Evolutionary conservation across 2,888 invertebrate genomes (phyloP).

Genomic region (Meliscaeva auricollis): DNA sequence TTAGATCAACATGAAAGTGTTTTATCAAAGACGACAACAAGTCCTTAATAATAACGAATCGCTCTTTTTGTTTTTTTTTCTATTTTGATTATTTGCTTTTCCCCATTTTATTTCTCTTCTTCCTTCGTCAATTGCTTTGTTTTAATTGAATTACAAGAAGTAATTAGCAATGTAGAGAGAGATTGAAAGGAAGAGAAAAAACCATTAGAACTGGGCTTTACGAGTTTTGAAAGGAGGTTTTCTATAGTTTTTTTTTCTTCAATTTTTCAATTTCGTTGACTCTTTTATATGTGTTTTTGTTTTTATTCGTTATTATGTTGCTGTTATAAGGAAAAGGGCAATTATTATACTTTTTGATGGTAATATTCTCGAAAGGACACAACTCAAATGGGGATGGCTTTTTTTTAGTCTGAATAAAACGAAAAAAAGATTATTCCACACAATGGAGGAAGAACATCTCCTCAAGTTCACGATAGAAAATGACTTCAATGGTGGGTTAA

Average conservation of each 20-base stretch:
- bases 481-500: neutral
- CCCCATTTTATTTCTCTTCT: neutral
- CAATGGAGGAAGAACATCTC: neutral
- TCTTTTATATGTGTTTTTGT: neutral
- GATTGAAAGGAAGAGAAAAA: conserved; percentile 63
- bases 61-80: neutral
- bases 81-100: conserved; percentile 11
- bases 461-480: neutral
- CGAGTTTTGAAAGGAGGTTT: neutral
- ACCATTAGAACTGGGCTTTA: conserved; percentile 48
- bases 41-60: conserved; percentile 10
- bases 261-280: conserved; percentile 5
- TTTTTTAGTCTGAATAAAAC: neutral
- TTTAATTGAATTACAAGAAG: conserved; percentile 71
- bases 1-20: neutral
- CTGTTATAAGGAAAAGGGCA: conserved; percentile 28
- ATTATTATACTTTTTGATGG: conserved; percentile 47
- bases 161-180: conserved; percentile 72
- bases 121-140: conserved; percentile 11
- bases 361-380: conserved; percentile 1
- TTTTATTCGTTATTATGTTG: conserved; percentile 2
- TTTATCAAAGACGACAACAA: conserved; percentile 8
- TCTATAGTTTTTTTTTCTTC: neutral
- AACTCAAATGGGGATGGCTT: conserved; percentile 27
- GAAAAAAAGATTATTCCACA: neutral